These are phyloP conservation scores for Meteorus sp. DNA, from an alignment of 1,140 invertebrate genomes.

Conservation along the genomic window DNA sequence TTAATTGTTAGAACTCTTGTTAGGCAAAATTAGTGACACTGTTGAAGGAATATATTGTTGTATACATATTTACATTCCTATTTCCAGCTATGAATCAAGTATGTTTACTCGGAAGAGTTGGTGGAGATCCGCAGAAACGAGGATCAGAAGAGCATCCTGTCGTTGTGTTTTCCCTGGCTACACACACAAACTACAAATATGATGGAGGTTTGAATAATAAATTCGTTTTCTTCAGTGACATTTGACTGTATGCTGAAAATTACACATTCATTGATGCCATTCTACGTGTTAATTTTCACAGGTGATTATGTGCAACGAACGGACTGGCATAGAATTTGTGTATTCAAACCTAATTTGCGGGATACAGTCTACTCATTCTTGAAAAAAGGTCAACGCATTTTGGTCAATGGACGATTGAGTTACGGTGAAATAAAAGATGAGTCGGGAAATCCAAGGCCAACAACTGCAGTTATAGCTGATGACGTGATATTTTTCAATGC, in stretches of 20 bases:
- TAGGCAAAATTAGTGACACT: too few species aligned
- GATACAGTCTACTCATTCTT: constrained; percentile 78
- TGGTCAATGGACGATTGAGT: constrained; percentile 79
- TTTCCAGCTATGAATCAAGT: constrained; percentile 85
- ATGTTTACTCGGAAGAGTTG: constrained; percentile 82
- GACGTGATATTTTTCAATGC: constrained; percentile 79
- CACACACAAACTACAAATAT: constrained; percentile 79
- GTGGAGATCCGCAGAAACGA: constrained; percentile 81
- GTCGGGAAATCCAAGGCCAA: constrained; percentile 69
- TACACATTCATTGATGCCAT: not conserved
- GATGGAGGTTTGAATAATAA: constrained; percentile 51
- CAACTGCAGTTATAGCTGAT: constrained; percentile 82
- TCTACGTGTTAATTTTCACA: constrained; percentile 37
- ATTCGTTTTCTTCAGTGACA: not conserved
- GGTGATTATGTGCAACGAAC: constrained; percentile 82
- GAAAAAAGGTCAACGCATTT: constrained; percentile 84
- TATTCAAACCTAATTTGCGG: constrained; percentile 82
- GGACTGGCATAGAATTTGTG: constrained; percentile 87
- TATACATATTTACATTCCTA: constrained; percentile 9
- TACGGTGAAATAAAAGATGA: constrained; percentile 86
- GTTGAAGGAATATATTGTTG: too few species aligned
- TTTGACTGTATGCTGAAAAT: too few species aligned
- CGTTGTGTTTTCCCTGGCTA: constrained; percentile 87
- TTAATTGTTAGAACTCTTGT: constrained; percentile 5
- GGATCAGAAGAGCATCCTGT: constrained; percentile 83